Evolutionary conservation across 1,140 invertebrate genomes (phyloP).

Genomic region (Scaptomyza pallida): DNA sequence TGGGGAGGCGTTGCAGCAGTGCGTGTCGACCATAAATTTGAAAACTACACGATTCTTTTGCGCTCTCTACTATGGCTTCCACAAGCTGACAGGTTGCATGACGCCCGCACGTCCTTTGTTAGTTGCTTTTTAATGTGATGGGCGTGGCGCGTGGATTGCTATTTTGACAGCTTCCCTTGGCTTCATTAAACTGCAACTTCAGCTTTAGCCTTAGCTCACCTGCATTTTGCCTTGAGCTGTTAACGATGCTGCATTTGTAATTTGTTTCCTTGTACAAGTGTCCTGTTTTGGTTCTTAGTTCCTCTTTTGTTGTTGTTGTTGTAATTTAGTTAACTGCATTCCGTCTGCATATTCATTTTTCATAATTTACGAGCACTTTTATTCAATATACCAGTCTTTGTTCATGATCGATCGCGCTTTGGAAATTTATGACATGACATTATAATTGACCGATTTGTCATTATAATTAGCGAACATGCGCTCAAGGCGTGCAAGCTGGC

Average conservation of each 20-base stretch:
- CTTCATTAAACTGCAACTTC: slow-evolving; percentile 61
- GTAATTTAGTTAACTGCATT: background rate
- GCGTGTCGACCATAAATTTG: slow-evolving; percentile 78
- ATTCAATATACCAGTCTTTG: slow-evolving; percentile 71
- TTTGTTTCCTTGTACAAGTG: slow-evolving; percentile 37
- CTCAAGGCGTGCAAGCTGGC: slow-evolving; percentile 15
- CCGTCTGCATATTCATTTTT: slow-evolving; percentile 28
- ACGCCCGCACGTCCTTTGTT: slow-evolving; percentile 66
- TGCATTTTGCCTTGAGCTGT: slow-evolving; percentile 48
- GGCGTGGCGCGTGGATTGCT: slow-evolving; percentile 65
- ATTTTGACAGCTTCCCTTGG: slow-evolving; percentile 68
- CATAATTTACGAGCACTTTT: slow-evolving; percentile 70
- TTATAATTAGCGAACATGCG: slow-evolving; percentile 73
- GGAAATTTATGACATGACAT: slow-evolving; percentile 77
- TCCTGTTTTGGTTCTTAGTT: slow-evolving; percentile 36
- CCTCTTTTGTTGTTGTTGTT: no score
- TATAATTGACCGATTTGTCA: slow-evolving; percentile 83
- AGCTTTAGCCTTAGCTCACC: slow-evolving; percentile 14
- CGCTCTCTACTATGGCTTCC: background rate
- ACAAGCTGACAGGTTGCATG: slow-evolving; percentile 67
- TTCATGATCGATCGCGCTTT: slow-evolving; percentile 65
- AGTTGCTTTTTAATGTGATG: slow-evolving; percentile 74
- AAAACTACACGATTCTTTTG: slow-evolving; percentile 66
- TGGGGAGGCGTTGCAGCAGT: slow-evolving; percentile 55
- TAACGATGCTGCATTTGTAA: slow-evolving; percentile 52